Conservation (phyloP, 2,113 vertebrate genomes). For the Rousettus leschenaultii region DNA sequence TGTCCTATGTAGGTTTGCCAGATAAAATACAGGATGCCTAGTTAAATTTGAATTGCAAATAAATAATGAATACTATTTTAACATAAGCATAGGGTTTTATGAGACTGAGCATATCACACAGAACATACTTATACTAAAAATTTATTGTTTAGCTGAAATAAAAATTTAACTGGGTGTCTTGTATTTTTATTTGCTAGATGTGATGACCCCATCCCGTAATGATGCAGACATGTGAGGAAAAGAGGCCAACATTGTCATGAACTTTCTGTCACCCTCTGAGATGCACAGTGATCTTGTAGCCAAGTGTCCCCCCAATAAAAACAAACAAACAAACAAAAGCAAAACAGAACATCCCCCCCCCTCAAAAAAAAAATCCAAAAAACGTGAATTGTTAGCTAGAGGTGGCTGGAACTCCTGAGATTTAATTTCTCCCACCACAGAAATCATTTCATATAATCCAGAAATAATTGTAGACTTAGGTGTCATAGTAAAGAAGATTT, state of each 20-base stretch:
- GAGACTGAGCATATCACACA: not conserved
- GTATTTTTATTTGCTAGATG: conserved; percentile 15
- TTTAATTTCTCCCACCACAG: not conserved
- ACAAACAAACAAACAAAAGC: too few species aligned
- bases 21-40: not conserved
- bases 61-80: not conserved
- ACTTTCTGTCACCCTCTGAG: not conserved
- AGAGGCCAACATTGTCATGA: not conserved
- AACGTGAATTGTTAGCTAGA: not conserved
- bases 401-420: not conserved
- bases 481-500: not conserved
- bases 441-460: not conserved
- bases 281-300: not conserved
- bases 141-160: not conserved
- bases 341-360: too few species aligned
- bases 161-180: not conserved
- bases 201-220: not conserved
- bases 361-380: not conserved
- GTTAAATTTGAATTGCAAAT: conserved; percentile 1
- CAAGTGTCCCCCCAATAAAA: not conserved
- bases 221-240: not conserved
- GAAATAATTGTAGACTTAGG: not conserved
- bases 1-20: not conserved
- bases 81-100: not conserved
- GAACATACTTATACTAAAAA: not conserved